Conservation (phyloP, 2,797 vertebrate genomes). For the Leucoraja ocellata region DNA sequence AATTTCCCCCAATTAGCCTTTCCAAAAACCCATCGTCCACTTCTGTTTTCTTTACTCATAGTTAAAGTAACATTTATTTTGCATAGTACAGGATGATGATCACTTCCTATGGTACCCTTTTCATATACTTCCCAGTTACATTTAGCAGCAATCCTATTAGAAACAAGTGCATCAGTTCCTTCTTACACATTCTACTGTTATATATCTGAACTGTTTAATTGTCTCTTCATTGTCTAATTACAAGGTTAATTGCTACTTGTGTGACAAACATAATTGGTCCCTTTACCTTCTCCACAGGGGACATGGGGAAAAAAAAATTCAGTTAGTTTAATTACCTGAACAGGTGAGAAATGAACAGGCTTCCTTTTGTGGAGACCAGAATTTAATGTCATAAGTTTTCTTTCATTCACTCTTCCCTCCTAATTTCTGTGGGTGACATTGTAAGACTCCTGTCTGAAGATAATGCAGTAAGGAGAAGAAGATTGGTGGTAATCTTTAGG, state of each 20-base stretch:
- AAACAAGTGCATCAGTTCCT: no score
- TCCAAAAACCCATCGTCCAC: no score
- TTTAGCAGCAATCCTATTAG: no score
- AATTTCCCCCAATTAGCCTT: no score
- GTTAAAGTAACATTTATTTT: no score
- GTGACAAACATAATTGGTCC: slow-evolving; percentile 31
- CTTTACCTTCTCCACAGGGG: neutral
- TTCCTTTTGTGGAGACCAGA: neutral
- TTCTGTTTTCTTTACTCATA: no score
- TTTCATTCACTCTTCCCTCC: neutral
- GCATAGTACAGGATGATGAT: no score
- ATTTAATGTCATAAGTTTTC: neutral
- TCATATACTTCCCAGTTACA: no score
- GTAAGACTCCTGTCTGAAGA: neutral
- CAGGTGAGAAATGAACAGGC: neutral
- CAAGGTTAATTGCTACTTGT: slow-evolving; percentile 32
- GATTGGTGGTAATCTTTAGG: neutral
- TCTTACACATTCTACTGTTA: neutral
- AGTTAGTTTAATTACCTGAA: neutral
- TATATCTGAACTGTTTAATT: neutral
- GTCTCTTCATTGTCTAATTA: slow-evolving; percentile 14
- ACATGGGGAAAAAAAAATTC: neutral
- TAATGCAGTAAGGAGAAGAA: neutral
- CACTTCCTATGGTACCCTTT: no score
- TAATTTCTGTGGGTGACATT: neutral